phyloP scores from a whole-genome alignment of 2,888 invertebrate genomes.

The Machimus rusticus region DNA sequence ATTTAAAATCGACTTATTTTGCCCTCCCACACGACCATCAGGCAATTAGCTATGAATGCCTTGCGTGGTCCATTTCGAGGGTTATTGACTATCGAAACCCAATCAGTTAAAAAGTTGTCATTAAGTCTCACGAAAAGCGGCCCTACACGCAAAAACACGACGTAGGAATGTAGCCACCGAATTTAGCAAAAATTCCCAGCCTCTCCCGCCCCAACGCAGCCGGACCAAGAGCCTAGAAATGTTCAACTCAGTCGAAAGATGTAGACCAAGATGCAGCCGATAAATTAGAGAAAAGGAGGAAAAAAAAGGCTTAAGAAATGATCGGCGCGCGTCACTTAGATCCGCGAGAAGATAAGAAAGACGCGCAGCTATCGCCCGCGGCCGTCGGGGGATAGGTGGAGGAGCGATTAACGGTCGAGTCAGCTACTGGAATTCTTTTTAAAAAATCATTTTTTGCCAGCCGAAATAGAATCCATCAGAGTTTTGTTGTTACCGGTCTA shows the following conservation, averaged over 20 bases:
- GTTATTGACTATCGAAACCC: background rate
- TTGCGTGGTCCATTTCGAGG: background rate
- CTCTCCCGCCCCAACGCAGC: background rate
- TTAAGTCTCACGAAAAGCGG: background rate
- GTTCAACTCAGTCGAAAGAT: background rate
- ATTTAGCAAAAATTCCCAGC: background rate
- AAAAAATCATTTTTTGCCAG: background rate
- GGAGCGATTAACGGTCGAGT: background rate
- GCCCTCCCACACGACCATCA: background rate
- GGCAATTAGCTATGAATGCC: background rate
- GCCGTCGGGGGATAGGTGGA: background rate
- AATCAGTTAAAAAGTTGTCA: background rate
- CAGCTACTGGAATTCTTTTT: slow-evolving; percentile 22
- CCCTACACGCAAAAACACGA: background rate
- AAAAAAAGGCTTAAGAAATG: background rate
- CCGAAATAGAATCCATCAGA: slow-evolving; percentile 5
- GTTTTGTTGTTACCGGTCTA: background rate
- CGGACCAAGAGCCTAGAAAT: background rate
- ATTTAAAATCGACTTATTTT: background rate
- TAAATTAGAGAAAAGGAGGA: background rate
- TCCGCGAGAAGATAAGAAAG: background rate
- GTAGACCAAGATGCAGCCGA: background rate
- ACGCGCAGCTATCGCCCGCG: background rate
- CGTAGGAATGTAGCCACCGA: background rate
- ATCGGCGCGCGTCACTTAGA: background rate